These are phyloP conservation scores for Pseudochromis fuscus DNA, from an alignment of 2,797 vertebrate species.

Conservation along the genomic window DNA sequence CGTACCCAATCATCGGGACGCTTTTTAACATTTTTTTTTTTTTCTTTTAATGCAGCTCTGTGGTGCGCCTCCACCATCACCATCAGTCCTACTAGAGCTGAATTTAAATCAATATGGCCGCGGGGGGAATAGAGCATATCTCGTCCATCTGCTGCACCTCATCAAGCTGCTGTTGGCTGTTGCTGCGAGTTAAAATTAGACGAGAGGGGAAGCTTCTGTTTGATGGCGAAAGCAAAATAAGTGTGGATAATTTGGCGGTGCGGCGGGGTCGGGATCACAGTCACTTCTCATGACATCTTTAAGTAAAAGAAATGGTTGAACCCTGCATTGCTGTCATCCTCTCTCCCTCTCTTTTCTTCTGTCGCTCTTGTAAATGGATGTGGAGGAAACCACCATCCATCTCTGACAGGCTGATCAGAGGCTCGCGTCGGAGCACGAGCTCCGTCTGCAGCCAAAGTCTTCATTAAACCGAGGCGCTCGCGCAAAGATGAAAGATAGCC, in stretches of 20 bases:
- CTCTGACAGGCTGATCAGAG: slow-evolving; percentile 46
- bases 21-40: too few species aligned
- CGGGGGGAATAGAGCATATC: slow-evolving; percentile 64
- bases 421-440: neutral
- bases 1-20: slow-evolving; percentile 9
- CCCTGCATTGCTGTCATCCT: neutral
- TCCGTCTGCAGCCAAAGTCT: slow-evolving; percentile 31
- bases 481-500: slow-evolving; percentile 54
- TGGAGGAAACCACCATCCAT: slow-evolving; percentile 18
- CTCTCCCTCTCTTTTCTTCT: slow-evolving; percentile 13
- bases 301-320: neutral
- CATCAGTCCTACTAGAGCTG: slow-evolving; percentile 50
- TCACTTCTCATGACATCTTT: slow-evolving; percentile 34
- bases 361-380: slow-evolving; percentile 26
- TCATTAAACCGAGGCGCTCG: slow-evolving; percentile 43
- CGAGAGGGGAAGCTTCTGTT: slow-evolving; percentile 48
- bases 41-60: slow-evolving; percentile 16
- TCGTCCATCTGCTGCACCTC: slow-evolving; percentile 75
- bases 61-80: slow-evolving; percentile 17
- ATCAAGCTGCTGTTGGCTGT: slow-evolving; percentile 68
- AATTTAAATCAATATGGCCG: slow-evolving; percentile 73
- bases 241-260: slow-evolving; percentile 36
- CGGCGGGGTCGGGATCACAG: slow-evolving; percentile 13
- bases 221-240: slow-evolving; percentile 31
- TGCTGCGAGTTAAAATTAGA: slow-evolving; percentile 74